Base-by-base conservation (phyloP, 2,888 invertebrate genomes). In the Yponomeuta sedellus region DNA sequence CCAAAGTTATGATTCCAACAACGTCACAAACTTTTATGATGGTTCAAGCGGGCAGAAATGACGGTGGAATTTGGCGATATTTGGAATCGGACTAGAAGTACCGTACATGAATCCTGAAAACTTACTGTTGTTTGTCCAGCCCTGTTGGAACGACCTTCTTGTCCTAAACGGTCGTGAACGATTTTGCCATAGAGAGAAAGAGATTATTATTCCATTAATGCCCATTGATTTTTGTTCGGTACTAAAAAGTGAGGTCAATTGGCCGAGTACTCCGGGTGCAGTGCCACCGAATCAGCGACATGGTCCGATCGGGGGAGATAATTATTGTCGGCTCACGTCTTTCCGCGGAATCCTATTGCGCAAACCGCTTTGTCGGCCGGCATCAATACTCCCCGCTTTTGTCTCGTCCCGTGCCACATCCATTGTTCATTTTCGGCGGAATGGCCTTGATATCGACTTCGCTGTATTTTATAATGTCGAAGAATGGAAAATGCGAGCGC, bases 301-400 rank as follows among this genome's bases (percentile, higher is more conserved):
- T 77, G 80, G 79, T 76, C 78, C 79, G 88, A 89, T 88, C 82
- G 77, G 75, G 77, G 71, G 73, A 85, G 88, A 90, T 89, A 90
- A 89, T 88, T 81, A 88, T 88, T 86, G 88, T 85, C 88, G 83
- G 85, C 86, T 77, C 88, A 88, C 87, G 88, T 88, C 83, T 85
- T 86, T 90, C 85, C 84, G 75, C 77, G 88, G 90, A 91, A 90
- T 88, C 83, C 82, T 82, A 89, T 91, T 90, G 89, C 88, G 88
- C 88, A 88, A 89, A 86, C 85, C 82, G 87, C 89, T 88, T 88
- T 86, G 90, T 89, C 86, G 88, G 88, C 79, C 74, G 79, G 77
- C 85, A 83, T 87, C 86, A 85, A 85, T 88, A 84, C 79, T 77
- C 75, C 73, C 78, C 77, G 86, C 87, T 88, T 89, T 89, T 52